Conservation (phyloP, 2,113 vertebrate species). For the Pseudopipra pipra region DNA sequence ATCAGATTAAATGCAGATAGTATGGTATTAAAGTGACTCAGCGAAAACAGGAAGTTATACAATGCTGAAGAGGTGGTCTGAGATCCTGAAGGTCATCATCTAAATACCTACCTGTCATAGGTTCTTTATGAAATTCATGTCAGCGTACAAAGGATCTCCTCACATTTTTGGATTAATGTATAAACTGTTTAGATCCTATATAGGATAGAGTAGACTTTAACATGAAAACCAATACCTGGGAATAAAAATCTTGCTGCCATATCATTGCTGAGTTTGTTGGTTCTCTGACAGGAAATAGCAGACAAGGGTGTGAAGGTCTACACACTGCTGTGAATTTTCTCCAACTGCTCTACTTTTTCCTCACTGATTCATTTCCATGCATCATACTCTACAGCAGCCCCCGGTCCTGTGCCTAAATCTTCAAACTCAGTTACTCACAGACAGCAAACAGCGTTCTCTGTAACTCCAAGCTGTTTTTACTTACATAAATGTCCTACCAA, state of each 20-base stretch:
- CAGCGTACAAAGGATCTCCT: neutral
- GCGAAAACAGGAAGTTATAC: neutral
- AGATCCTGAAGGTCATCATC: neutral
- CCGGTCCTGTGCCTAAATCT: neutral
- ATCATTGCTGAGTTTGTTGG: neutral
- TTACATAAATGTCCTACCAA: neutral
- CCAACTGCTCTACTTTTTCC: neutral
- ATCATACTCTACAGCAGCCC: neutral
- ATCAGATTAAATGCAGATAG: neutral
- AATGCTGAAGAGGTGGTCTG: neutral
- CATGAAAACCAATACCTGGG: neutral
- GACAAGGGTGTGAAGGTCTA: neutral
- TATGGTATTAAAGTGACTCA: neutral
- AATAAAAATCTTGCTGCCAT: neutral
- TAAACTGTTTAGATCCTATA: neutral
- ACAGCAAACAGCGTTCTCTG: neutral
- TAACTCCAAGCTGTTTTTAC: neutral
- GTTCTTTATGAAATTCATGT: neutral
- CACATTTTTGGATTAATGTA: neutral
- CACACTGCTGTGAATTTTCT: neutral
- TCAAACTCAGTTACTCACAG: neutral
- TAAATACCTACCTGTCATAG: neutral
- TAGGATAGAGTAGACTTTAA: neutral
- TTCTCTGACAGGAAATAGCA: neutral
- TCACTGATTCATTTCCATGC: neutral